These are phyloP conservation scores for Latrodectus hesperus DNA, from an alignment of 2,888 invertebrate species.

Conservation along the genomic window DNA sequence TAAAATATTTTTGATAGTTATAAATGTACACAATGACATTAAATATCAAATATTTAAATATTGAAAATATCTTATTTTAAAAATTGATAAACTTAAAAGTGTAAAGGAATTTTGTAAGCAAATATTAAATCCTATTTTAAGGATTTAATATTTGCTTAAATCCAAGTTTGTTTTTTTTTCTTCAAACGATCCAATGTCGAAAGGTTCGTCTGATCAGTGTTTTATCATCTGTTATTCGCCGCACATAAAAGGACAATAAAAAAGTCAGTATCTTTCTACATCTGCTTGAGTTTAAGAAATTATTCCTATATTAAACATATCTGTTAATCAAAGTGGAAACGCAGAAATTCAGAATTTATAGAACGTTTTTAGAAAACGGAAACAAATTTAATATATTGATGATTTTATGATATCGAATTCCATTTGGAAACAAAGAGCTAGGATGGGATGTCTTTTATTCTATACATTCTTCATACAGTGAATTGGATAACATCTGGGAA, in stretches of 20 bases:
- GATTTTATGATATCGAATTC: conserved; percentile 50
- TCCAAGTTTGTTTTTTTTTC: too few species aligned
- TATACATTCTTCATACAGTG: not conserved
- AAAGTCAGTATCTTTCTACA: conserved; percentile 33
- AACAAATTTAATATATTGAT: conserved; percentile 51
- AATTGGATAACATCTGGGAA: conserved; percentile 23
- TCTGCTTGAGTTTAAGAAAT: conserved; percentile 30
- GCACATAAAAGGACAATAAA: conserved; percentile 47
- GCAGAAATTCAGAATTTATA: conserved; percentile 19
- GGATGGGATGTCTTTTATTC: conserved; percentile 29
- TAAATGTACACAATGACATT: too few species aligned
- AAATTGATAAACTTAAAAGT: too few species aligned
- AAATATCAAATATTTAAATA: too few species aligned
- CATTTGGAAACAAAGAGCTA: conserved; percentile 21
- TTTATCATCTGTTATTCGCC: conserved; percentile 46
- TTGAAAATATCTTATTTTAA: too few species aligned
- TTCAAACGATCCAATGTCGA: too few species aligned
- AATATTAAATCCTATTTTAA: too few species aligned
- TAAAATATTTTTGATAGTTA: too few species aligned
- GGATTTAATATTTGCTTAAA: too few species aligned
- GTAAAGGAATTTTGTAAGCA: too few species aligned
- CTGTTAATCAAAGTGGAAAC: conserved; percentile 26
- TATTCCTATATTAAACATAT: conserved; percentile 38
- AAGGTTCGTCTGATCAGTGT: conserved; percentile 24
- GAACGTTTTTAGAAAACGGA: conserved; percentile 6